Percentiles rank a stretch among this genome's conserved stretches.
These are phyloP conservation scores for Stichodactyla mertensii DNA, from an alignment of 64 coral and sea anemone genomes.

Conservation along the genomic window DNA sequence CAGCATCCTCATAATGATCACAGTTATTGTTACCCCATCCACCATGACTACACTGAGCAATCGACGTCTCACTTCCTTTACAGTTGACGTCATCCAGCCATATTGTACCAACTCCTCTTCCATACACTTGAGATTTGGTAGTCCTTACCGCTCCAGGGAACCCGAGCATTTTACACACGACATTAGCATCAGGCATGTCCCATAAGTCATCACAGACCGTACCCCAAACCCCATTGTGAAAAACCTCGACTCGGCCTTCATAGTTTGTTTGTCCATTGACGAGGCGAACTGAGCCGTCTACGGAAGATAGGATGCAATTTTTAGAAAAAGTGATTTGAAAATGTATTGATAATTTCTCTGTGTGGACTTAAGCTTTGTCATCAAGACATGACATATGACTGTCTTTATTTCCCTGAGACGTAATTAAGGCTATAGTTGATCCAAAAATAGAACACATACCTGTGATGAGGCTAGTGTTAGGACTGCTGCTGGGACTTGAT, in stretches of 20 bases:
- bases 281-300: not conserved
- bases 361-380: no score
- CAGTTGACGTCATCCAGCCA: not conserved
- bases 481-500: not conserved
- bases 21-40: not conserved
- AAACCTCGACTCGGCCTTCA: conserved; percentile 7
- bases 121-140: not conserved
- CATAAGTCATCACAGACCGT: conserved; percentile 13
- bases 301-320: not conserved
- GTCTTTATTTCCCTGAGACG: no score
- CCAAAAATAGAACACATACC: not conserved
- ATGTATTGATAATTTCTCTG: not conserved
- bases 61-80: no score
- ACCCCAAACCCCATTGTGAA: not conserved
- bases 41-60: not conserved
- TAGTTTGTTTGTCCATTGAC: not conserved
- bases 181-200: not conserved
- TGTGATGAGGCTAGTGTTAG: not conserved
- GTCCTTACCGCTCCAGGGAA: not conserved
- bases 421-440: no score
- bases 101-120: not conserved
- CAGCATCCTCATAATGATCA: conserved; percentile 4
- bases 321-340: not conserved
- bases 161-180: not conserved
- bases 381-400: no score